Percentiles rank a stretch among this genome's conserved stretches.
Evolutionary conservation across 2,113 vertebrate species (phyloP).

Genomic region (Psophia crepitans): DNA sequence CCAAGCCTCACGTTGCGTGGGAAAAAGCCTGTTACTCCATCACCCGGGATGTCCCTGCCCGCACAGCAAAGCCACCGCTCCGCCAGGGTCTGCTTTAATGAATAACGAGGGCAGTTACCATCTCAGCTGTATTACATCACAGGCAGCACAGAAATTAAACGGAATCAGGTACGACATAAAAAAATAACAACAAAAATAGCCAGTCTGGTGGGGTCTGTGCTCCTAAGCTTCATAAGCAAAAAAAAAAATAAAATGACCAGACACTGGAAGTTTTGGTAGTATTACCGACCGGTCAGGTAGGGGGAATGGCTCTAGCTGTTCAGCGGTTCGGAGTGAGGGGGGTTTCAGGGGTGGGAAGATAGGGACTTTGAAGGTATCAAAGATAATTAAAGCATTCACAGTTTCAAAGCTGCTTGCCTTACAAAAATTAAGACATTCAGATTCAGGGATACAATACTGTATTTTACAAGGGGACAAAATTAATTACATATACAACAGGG

Average conservation of each 20-base stretch:
- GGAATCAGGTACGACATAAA: neutral
- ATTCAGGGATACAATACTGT: constrained; percentile 41
- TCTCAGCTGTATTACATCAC: neutral
- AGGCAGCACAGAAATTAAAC: neutral
- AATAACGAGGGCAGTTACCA: neutral
- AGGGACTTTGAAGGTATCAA: constrained; percentile 19
- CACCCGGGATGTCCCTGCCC: neutral
- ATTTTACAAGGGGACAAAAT: constrained; percentile 39
- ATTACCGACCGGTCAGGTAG: neutral
- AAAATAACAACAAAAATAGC: neutral
- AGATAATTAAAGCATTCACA: constrained; percentile 63
- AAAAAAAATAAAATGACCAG: neutral
- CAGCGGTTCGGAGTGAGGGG: neutral
- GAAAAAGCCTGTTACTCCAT: neutral
- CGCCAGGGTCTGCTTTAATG: neutral
- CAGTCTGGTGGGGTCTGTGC: neutral
- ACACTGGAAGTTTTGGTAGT: neutral
- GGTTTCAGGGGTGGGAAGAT: neutral
- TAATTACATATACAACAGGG: neutral
- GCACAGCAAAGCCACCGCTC: neutral
- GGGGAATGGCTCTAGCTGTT: constrained; percentile 11
- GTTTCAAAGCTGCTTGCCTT: constrained; percentile 63
- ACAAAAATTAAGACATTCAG: constrained; percentile 62
- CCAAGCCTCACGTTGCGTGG: neutral
- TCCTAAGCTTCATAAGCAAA: neutral